A percentile compares a stretch with the other conserved stretches of the same genome.
phyloP scores from a whole-genome alignment of 2,888 invertebrate species.

The Autographa pulchrina region DNA sequence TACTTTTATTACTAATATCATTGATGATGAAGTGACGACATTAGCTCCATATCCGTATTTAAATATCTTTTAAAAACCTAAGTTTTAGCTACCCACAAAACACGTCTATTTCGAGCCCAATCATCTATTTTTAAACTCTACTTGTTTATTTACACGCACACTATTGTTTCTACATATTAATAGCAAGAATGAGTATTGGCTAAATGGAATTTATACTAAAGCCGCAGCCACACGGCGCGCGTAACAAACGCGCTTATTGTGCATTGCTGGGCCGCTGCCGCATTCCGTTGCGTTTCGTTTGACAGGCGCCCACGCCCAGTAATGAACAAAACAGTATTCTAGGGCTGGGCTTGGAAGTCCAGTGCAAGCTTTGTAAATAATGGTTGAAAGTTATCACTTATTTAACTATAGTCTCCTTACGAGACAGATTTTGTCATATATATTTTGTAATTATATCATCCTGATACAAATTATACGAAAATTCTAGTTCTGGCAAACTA shows the following conservation, averaged over 20 bases:
- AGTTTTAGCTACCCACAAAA: not conserved
- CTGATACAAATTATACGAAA: constrained; percentile 12
- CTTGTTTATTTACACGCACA: not conserved
- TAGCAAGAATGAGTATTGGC: not conserved
- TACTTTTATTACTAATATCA: too few species aligned
- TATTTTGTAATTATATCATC: too few species aligned
- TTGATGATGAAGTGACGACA: not conserved
- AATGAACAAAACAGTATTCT: not conserved
- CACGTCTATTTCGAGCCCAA: not conserved
- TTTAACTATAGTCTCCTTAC: not conserved
- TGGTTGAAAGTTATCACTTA: not conserved
- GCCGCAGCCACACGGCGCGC: not conserved
- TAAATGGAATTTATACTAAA: not conserved
- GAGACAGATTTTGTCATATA: not conserved
- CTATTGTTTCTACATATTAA: not conserved
- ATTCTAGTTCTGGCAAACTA: too few species aligned
- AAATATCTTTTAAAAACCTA: not conserved
- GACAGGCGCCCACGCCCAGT: constrained; percentile 3
- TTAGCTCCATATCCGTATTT: too few species aligned
- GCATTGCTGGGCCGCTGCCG: not conserved
- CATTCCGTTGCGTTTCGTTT: constrained; percentile 1
- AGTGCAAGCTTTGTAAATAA: not conserved
- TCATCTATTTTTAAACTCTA: not conserved
- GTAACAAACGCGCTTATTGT: not conserved
- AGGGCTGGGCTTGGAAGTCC: not conserved